Evolutionary conservation across 2,797 vertebrate genomes (phyloP).

Genomic region (Lagorchestes hirsutus): DNA sequence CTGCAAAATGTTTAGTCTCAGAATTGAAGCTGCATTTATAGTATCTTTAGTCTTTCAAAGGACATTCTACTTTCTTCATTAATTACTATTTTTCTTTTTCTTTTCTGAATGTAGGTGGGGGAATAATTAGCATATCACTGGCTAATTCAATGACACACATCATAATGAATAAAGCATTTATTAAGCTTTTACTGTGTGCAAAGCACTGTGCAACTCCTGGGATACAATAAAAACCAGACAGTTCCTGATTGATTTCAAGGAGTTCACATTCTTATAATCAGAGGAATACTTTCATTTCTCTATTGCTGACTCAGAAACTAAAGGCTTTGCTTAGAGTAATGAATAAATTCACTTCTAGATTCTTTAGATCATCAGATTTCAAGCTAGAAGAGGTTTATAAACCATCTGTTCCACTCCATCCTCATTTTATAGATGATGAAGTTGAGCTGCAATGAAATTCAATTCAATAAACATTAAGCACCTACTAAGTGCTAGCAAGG

Average conservation of each 20-base stretch:
- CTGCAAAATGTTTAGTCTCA: neutral
- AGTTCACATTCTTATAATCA: neutral
- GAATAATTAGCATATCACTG: neutral
- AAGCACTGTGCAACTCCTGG: neutral
- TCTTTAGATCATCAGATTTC: neutral
- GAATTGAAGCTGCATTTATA: neutral
- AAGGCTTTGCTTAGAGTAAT: neutral
- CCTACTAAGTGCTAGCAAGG: neutral
- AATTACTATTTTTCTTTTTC: neutral
- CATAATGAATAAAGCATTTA: neutral
- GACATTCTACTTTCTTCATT: neutral
- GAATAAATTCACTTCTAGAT: neutral
- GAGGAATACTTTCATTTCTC: neutral
- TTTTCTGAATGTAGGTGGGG: neutral
- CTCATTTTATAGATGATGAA: neutral
- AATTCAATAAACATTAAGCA: neutral
- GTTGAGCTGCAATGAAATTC: neutral
- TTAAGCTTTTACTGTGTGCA: neutral
- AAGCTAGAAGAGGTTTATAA: neutral
- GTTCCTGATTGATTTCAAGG: neutral
- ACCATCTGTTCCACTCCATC: neutral
- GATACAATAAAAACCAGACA: neutral
- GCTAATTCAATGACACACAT: neutral
- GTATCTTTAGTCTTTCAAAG: neutral
- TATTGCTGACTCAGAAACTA: neutral